Base-by-base conservation (phyloP, 2,797 vertebrate species). In the Rhabdomys pumilio region DNA sequence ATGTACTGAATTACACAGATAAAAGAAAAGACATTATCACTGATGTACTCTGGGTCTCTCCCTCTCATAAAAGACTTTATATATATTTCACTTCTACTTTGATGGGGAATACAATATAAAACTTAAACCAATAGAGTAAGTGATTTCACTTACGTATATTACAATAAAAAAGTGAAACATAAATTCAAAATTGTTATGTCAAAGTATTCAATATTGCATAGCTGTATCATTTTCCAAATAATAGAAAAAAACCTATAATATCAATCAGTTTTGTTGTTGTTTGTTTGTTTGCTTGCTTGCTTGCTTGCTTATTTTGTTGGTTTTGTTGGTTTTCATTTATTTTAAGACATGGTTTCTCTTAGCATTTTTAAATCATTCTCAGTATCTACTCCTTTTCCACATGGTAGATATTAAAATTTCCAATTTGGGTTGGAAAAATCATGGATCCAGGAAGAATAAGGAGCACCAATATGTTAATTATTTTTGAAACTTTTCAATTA, bases 401-500 rank as follows among this genome's bases (percentile, higher is more conserved):
- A 38, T 65, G 22, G 59, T 50, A 89, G 22, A 67, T 86, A 6
- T 69, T 61, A 91, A 86, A 75, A 73, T 86, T 76, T 65, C 34
- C 31, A 50, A 31, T 81, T 31, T 87, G 57, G 17, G 26, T 87
- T 57, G n/a, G 69, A 72, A 89, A 90, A 85, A 77, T 59, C 9
- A 14, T 90, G 55, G 20, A 13, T n/a, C 19, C 26, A 47, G 12
- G 11, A 6, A 92, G 13, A 34, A 73, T 55, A 87, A 90, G 72
- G 34, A 80, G 44, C 26, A 69, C 55, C 15, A 92, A 79, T 14
- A 79, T 47, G 53, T 20, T 20, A 59, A 79, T 55, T 19, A 77
- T 31, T 89, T 85, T 26, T 73, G 81, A 77, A 86, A 59, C 4
- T 19, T 93, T 89, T 88, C 20, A 91, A 44, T 65, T 59, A 73